Evolutionary conservation across 2,888 invertebrate species (phyloP).

Genomic region (Parnassius smintheus): DNA sequence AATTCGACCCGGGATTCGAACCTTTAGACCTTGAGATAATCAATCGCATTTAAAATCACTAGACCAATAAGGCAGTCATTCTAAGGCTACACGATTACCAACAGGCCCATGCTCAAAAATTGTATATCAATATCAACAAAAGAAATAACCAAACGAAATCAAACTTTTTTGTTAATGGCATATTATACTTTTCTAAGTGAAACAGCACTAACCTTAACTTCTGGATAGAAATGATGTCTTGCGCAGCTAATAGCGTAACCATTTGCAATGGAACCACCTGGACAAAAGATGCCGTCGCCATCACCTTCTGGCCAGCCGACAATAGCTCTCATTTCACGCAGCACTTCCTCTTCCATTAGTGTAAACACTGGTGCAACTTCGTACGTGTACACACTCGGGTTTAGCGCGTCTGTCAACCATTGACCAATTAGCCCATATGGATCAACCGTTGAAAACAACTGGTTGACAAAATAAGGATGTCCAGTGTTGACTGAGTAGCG

Average conservation of each 20-base stretch:
- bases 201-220: slow-evolving; percentile 84
- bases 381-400: slow-evolving; percentile 93
- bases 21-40: no score
- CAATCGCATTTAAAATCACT: no score
- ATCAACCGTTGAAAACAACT: slow-evolving; percentile 91
- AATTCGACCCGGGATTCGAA: no score
- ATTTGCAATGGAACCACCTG: slow-evolving; percentile 94
- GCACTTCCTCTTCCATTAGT: slow-evolving; percentile 91
- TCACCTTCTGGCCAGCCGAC: slow-evolving; percentile 87
- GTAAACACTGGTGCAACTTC: slow-evolving; percentile 95
- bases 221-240: slow-evolving; percentile 85
- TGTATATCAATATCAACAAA: no score
- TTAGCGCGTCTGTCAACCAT: slow-evolving; percentile 92
- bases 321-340: slow-evolving; percentile 88
- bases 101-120: no score
- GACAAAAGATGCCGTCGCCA: slow-evolving; percentile 94
- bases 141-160: no score
- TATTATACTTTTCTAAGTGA: no score
- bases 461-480: slow-evolving; percentile 94
- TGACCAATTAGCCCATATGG: slow-evolving; percentile 92
- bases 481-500: slow-evolving; percentile 94
- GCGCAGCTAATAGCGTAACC: slow-evolving; percentile 95
- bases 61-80: no score
- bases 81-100: no score
- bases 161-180: no score